Evolutionary conservation across 2,797 vertebrate genomes (phyloP).

Genomic region (Thaleichthys pacificus): DNA sequence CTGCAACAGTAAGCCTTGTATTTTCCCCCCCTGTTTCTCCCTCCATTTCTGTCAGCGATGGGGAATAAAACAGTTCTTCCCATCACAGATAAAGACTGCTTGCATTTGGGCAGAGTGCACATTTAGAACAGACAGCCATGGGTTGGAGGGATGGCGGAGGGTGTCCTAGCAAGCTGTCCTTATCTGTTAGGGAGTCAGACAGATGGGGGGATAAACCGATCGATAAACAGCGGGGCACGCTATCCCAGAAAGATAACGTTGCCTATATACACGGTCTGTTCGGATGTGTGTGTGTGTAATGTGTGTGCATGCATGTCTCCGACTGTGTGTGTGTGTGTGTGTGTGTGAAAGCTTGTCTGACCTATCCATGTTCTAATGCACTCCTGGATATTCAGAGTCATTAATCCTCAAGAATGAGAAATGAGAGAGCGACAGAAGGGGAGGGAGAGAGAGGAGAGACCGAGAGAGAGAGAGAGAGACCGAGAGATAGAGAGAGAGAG

Average conservation of each 20-base stretch:
- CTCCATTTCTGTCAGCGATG: not conserved
- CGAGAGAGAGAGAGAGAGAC: not conserved
- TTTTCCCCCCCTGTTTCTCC: not conserved
- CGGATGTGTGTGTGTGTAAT: not conserved
- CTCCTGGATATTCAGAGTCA: not conserved
- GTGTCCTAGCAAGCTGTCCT: not conserved
- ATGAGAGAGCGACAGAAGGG: not conserved
- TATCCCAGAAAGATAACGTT: not conserved
- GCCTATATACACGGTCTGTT: not conserved
- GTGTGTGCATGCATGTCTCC: not conserved
- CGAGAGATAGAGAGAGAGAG: not conserved
- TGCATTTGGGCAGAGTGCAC: not conserved
- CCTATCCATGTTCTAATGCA: not conserved
- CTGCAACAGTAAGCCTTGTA: no score
- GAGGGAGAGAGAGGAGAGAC: not conserved
- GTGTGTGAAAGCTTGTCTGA: not conserved
- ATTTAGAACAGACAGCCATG: not conserved
- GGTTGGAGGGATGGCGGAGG: not conserved
- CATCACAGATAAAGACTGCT: constrained; percentile 3
- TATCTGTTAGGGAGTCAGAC: not conserved
- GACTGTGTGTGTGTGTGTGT: not conserved
- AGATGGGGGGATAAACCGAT: not conserved
- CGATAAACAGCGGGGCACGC: not conserved
- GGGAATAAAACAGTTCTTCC: not conserved
- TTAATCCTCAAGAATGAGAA: not conserved